Conservation (phyloP, 2,113 vertebrate genomes). For the Pelusios castaneus region DNA sequence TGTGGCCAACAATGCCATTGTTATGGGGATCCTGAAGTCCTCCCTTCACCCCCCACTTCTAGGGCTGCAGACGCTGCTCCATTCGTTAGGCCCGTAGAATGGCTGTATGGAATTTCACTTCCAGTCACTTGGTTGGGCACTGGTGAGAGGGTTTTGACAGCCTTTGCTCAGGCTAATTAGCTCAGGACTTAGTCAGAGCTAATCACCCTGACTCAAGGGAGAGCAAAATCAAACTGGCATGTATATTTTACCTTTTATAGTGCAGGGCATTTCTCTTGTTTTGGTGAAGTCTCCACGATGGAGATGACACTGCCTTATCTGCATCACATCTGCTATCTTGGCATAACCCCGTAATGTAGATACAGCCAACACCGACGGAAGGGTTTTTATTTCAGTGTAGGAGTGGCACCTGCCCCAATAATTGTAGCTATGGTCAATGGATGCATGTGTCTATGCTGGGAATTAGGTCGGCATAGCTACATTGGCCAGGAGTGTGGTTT, state of each 20-base stretch:
- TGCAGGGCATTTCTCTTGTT: constrained; percentile 5
- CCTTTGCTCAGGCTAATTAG: constrained; percentile 21
- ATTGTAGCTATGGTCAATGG: not conserved
- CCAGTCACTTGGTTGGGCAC: not conserved
- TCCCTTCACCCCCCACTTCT: rapidly evolving
- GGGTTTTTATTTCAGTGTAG: not conserved
- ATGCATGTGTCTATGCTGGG: not conserved
- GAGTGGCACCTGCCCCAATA: not conserved
- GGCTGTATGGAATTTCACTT: too few species aligned
- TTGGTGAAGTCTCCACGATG: constrained; percentile 14
- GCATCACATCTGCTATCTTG: rapidly evolving
- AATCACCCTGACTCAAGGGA: not conserved
- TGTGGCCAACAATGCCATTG: not conserved
- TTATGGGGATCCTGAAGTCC: not conserved
- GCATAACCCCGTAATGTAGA: not conserved
- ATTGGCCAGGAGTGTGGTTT: not conserved
- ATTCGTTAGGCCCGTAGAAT: rapidly evolving
- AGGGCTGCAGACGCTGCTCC: not conserved
- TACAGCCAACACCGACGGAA: not conserved
- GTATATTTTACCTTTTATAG: constrained; percentile 23
- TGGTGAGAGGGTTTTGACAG: not conserved
- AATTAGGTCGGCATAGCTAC: not conserved
- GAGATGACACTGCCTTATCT: not conserved
- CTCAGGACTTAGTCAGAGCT: constrained; percentile 47
- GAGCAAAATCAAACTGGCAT: constrained; percentile 38